Percentiles rank a stretch among this genome's conserved stretches.
These are phyloP conservation scores for Mesocricetus auratus DNA, from an alignment of 2,113 vertebrate genomes.

Conservation along the genomic window DNA sequence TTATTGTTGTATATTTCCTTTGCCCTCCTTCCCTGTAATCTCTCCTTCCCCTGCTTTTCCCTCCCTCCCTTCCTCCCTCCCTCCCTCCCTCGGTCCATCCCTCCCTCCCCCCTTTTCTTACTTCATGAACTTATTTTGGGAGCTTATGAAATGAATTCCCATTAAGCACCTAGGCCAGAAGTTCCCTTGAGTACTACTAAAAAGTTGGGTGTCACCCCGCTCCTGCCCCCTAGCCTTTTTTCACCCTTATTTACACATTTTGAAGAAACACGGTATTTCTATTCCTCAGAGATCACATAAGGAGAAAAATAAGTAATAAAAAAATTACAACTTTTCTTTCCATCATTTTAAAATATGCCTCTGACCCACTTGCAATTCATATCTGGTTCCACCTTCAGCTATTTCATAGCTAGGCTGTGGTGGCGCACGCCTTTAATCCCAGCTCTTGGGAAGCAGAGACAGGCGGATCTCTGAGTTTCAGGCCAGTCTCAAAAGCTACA, in stretches of 20 bases:
- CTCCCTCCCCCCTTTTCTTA: background rate
- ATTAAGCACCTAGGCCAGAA: background rate
- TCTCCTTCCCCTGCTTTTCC: background rate
- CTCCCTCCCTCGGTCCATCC: too few relatives aligned
- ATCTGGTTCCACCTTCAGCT: background rate
- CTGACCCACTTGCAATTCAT: background rate
- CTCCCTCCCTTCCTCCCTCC: background rate
- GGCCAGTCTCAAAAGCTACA: too few relatives aligned
- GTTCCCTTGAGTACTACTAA: conserved; percentile 4
- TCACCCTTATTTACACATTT: background rate
- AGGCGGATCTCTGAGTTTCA: too few relatives aligned
- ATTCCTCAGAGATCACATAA: too few relatives aligned
- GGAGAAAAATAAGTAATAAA: background rate
- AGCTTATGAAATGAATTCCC: background rate
- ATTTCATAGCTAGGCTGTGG: background rate
- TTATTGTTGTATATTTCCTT: background rate
- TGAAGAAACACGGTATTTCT: background rate
- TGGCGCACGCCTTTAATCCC: too few relatives aligned
- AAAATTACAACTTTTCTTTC: background rate
- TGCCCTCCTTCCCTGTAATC: background rate
- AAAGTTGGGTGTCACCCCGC: background rate
- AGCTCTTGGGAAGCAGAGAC: too few relatives aligned
- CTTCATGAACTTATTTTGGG: background rate
- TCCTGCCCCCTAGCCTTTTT: too few relatives aligned
- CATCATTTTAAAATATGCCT: background rate